Evolutionary conservation across 2,888 invertebrate species (phyloP), one percentile per base, ranked within the genome.

Genomic region (Heterodera filipjevi): DNA sequence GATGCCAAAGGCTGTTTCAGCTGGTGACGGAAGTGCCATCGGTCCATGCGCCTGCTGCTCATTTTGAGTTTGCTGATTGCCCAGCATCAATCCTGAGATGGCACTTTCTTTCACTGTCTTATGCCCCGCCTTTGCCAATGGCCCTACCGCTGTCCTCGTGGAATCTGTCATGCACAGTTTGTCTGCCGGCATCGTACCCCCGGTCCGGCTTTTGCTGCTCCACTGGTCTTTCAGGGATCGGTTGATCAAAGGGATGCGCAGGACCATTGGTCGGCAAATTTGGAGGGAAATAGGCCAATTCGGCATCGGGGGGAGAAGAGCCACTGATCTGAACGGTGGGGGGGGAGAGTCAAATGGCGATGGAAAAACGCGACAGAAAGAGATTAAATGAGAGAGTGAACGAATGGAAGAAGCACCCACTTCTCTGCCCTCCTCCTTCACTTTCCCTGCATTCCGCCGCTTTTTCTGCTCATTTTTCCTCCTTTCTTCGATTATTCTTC

Each of bases 171-270:
- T 64, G 81, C n/a, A 81, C 77, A 32, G 71, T 64, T 10, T 14
- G 33, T n/a, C 81, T 59, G 3, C 81, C 81, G n/a, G 19, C 12
- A 27, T 81, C 77, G 35, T 81, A 77, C 0, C 81, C 81, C 19
- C 71, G 70, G 19, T 46, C 76, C n/a, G 71, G 19, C 14, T 76
- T 33, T 68, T 12, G n/a, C 39, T 12, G n/a, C 39, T 39, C 66
- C 32, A 14, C 39, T n/a, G 35, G 33, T 33, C 44, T 70, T 71
- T 27, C 49, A n/a, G 49, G 44, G 16, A 44, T 33, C 70, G 71
- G 71, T 44, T 46, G 46, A n/a, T 59, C 59, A 27, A 27, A 59
- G 44, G 44, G 49, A 30, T 49, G 64, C 30, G 44, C 19, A 33
- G 30, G 27, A 16, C 32, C n/a, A 19, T 32, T 12, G 49, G 35